Base-by-base conservation (phyloP, 2,888 invertebrate species). In the Drosophila affinis region DNA sequence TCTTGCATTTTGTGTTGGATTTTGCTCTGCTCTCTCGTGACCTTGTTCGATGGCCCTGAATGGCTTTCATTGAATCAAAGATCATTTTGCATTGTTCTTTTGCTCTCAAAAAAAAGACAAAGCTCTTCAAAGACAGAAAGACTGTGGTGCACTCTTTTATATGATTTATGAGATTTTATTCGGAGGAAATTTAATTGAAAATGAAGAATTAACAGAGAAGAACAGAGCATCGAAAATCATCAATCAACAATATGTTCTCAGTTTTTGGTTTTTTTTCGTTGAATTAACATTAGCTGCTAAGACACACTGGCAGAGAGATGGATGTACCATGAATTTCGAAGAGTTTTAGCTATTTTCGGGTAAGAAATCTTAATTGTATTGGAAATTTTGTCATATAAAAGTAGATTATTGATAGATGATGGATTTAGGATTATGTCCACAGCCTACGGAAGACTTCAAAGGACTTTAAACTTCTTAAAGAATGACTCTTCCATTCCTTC, bases 341-440 rank as follows among this genome's bases (percentile, higher is more conserved):
- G 27, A 27, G 9, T 7, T 7, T 5, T 0, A 24, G 5, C 24
- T 24, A 24, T 32, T 10, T 10, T 32, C 3, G 3, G 32, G 0
- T 32, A 0, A 32, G 10, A 32, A 32, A 10, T 32, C 10, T 3
- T 3, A 32, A 10, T 3, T 32, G 3, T 3, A 10, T 12, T 34
- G 0, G 5, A 34, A 34, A 3, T 5, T 12, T 12, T 4, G 4
- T 34, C 0, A 3, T 9, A 9, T 2, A 29, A 9, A 0, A 12
- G 32, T 32, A 4, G 10, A 32, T 9, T 9, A 9, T 9, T 9
- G 29, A 29, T 32, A 12, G 3, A 32, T 10, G 10, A 32, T 3
- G 32, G 32, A 32, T 32, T 32, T 12, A 4, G 3, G 1, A 32
- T 10, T 0, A 32, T 32, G 3, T 32, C 2, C 12, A 14, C 5